Conservation (phyloP, 1,140 invertebrate species). For the Wiebesia pumilae region DNA sequence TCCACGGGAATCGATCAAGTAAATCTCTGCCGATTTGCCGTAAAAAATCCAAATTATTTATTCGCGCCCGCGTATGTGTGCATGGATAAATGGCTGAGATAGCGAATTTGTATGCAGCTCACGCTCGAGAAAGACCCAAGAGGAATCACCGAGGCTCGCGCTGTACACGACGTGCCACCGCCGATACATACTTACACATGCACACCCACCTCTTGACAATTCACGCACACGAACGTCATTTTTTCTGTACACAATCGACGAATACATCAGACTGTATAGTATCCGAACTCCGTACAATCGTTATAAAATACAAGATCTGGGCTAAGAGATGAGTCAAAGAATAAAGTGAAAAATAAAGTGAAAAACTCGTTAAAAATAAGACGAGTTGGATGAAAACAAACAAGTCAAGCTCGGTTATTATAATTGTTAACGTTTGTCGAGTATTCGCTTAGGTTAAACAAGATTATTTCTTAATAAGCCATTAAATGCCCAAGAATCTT, state of each 20-base stretch:
- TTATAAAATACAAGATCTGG: background rate
- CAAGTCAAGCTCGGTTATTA: too few species aligned
- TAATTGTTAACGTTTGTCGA: background rate
- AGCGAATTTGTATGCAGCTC: conserved; percentile 13
- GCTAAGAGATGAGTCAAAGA: background rate
- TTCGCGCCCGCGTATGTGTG: background rate
- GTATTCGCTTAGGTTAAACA: background rate
- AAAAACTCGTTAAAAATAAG: background rate
- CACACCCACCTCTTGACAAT: background rate
- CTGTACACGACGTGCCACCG: conserved; percentile 1
- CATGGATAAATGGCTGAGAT: background rate
- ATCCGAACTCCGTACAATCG: too few species aligned
- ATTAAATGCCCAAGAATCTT: too few species aligned
- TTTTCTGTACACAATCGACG: background rate
- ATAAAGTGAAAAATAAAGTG: background rate
- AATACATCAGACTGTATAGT: background rate
- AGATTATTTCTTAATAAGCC: background rate
- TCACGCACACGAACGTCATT: background rate
- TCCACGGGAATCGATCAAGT: too few species aligned
- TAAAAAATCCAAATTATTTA: conserved; percentile 18
- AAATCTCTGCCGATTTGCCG: too few species aligned
- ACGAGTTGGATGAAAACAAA: too few species aligned
- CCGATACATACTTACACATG: background rate
- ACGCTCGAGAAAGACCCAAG: background rate
- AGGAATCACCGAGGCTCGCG: background rate